Percentiles rank a stretch among this genome's conserved stretches.
Conservation (phyloP, 2,113 vertebrate genomes). For the Anarhynchus alexandrinus region DNA sequence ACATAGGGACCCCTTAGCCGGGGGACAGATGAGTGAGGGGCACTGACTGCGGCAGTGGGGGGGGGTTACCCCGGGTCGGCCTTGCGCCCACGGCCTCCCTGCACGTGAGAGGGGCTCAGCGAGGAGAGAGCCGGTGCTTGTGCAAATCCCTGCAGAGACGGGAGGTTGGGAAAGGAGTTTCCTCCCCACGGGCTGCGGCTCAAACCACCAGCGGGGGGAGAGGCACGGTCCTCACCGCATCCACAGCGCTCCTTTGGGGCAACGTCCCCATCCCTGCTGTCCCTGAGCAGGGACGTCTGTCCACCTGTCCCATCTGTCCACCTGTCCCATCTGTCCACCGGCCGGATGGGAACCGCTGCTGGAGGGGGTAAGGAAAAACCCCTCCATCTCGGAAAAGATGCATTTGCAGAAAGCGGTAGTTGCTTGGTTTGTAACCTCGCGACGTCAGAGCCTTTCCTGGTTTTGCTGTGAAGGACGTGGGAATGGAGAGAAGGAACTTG, state of each 20-base stretch:
- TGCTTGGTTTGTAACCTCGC: not conserved
- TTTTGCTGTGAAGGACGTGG: not conserved
- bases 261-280: not conserved
- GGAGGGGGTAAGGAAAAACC: not conserved
- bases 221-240: not conserved
- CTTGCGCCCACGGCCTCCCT: not conserved
- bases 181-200: not conserved
- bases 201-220: not conserved
- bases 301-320: too few relatives aligned
- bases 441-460: not conserved
- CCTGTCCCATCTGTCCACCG: too few relatives aligned
- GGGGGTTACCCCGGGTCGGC: fast-evolving
- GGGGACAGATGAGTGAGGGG: not conserved
- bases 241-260: fast-evolving
- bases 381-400: not conserved
- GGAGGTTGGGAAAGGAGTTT: not conserved
- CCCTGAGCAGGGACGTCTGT: too few relatives aligned
- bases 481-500: not conserved
- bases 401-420: not conserved
- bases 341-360: not conserved
- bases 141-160: not conserved
- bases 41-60: not conserved
- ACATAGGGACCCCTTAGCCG: not conserved
- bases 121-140: not conserved
- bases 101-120: not conserved